phyloP scores from a whole-genome alignment of 1,140 invertebrate genomes.

The Drosophila sp. region DNA sequence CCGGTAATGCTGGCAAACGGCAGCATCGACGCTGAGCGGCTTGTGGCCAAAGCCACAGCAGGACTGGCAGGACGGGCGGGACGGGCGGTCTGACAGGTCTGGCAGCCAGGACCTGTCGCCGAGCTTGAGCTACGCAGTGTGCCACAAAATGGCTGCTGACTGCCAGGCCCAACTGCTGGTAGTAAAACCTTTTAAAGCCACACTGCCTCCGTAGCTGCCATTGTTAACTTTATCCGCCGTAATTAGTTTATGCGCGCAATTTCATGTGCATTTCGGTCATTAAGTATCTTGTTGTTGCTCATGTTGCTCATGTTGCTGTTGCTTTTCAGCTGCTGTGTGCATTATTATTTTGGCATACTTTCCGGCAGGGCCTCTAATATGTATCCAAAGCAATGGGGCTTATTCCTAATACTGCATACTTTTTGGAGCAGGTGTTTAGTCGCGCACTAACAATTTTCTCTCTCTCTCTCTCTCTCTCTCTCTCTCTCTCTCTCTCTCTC shows the following conservation, averaged over 20 bases:
- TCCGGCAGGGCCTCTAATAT: slow-evolving; percentile 44
- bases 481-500: slow-evolving; percentile 1
- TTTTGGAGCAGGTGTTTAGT: slow-evolving; percentile 65
- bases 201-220: slow-evolving; percentile 35
- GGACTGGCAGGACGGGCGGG: slow-evolving; percentile 30
- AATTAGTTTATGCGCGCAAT: slow-evolving; percentile 82
- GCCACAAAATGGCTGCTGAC: slow-evolving; percentile 57
- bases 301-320: slow-evolving; percentile 3
- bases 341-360: slow-evolving; percentile 76
- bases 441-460: slow-evolving; percentile 75
- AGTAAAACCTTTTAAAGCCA: slow-evolving; percentile 56
- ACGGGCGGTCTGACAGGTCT: slow-evolving; percentile 1
- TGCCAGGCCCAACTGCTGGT: slow-evolving; percentile 38
- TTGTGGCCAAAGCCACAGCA: slow-evolving; percentile 70
- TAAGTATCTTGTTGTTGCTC: slow-evolving; percentile 59
- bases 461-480: slow-evolving; percentile 4
- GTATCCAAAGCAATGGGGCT: slow-evolving; percentile 56
- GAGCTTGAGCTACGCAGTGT: slow-evolving; percentile 46
- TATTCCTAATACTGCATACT: slow-evolving; percentile 59
- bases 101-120: slow-evolving; percentile 45
- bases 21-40: slow-evolving; percentile 57
- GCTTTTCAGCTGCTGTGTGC: slow-evolving; percentile 42
- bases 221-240: slow-evolving; percentile 81
- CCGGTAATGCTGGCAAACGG: slow-evolving; percentile 76
- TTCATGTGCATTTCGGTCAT: slow-evolving; percentile 81